Conservation (phyloP, 1,140 invertebrate species). For the Coelopa frigida region DNA sequence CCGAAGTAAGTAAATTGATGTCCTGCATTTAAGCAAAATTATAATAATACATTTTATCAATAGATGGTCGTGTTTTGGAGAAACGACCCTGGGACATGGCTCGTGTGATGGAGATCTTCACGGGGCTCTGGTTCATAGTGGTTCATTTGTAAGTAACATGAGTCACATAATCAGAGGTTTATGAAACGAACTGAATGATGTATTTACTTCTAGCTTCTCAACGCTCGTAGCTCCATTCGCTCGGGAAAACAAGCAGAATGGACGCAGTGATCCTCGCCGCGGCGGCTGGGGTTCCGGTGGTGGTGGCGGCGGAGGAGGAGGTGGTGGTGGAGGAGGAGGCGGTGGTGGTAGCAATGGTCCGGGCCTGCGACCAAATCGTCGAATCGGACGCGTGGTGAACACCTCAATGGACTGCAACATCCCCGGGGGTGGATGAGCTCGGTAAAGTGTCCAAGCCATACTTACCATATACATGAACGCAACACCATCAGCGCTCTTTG, state of each 20-base stretch:
- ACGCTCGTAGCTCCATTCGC: slow-evolving; percentile 13
- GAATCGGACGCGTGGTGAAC: slow-evolving; percentile 13
- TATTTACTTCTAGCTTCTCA: slow-evolving; percentile 1
- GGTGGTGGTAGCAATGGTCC: slow-evolving; percentile 9
- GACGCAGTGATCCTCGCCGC: background rate
- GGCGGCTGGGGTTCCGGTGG: slow-evolving; percentile 10
- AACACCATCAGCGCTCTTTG: slow-evolving; percentile 3
- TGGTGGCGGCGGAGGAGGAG: slow-evolving; percentile 11
- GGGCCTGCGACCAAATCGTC: slow-evolving; percentile 14
- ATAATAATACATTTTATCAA: background rate
- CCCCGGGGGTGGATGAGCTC: slow-evolving; percentile 14
- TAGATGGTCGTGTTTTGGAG: slow-evolving; percentile 16
- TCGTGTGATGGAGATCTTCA: slow-evolving; percentile 13
- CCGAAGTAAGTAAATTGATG: slow-evolving; percentile 8
- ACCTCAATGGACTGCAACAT: slow-evolving; percentile 18
- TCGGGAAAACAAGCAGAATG: background rate
- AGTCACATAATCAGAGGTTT: too few species aligned
- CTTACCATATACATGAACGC: background rate
- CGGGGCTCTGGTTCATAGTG: slow-evolving; percentile 11
- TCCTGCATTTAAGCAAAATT: background rate
- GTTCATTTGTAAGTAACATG: slow-evolving; percentile 10
- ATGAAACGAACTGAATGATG: too few species aligned
- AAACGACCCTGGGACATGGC: slow-evolving; percentile 12
- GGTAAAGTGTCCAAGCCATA: slow-evolving; percentile 15
- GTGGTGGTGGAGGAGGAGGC: slow-evolving; percentile 6